Conservation (phyloP, 2,113 vertebrate genomes). For the Erpornis zantholeuca region DNA sequence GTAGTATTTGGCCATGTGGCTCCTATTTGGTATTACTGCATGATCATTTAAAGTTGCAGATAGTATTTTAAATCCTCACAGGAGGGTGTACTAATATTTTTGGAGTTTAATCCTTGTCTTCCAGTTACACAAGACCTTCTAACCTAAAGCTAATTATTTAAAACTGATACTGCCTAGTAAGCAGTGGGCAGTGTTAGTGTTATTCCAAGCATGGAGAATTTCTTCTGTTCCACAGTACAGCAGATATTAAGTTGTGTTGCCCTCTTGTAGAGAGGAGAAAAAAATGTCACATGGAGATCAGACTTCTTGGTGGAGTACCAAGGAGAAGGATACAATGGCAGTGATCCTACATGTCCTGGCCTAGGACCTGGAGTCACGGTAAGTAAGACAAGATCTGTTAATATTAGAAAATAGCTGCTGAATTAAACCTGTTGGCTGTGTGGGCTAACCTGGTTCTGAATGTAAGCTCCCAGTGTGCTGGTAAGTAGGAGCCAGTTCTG, state of each 20-base stretch:
- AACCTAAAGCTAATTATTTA: background rate
- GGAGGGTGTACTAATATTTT: background rate
- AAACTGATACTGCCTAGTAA: background rate
- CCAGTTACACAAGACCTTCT: background rate
- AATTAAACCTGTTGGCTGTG: background rate
- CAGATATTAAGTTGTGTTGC: background rate
- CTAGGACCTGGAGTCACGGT: slow-evolving; percentile 94
- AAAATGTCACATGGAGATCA: slow-evolving; percentile 87
- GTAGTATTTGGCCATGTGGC: background rate
- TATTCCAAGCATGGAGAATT: background rate
- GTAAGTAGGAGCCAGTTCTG: background rate
- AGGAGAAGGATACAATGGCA: slow-evolving; percentile 87
- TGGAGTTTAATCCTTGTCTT: background rate
- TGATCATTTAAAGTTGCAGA: background rate
- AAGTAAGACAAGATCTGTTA: slow-evolving; percentile 25
- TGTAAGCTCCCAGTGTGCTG: background rate
- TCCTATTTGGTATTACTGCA: background rate
- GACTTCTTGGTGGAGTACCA: slow-evolving; percentile 95
- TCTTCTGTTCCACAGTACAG: background rate
- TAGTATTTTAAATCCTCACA: background rate
- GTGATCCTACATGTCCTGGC: slow-evolving; percentile 88
- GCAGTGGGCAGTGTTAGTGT: background rate
- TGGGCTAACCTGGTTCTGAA: background rate
- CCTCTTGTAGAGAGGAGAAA: slow-evolving; percentile 78
- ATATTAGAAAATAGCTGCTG: background rate